A percentile compares a stretch with the other conserved stretches of the same genome.
These are phyloP conservation scores for Drosophila pseudoobscura DNA, from an alignment of 1,140 invertebrate species.

Conservation along the genomic window DNA sequence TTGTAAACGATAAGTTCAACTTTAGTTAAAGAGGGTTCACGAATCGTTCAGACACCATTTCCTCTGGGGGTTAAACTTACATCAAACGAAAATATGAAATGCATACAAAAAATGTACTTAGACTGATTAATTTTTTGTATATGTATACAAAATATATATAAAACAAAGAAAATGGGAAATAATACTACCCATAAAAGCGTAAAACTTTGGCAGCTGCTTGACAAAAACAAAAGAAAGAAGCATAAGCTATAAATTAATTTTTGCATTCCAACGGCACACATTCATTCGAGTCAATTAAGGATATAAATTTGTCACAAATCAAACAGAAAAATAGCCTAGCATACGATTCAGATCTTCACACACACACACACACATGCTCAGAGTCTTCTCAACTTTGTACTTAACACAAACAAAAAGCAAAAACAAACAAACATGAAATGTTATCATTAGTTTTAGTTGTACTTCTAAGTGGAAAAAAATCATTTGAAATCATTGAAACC, in stretches of 20 bases:
- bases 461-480: conserved; percentile 65
- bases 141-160: conserved; percentile 52
- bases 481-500: conserved; percentile 47
- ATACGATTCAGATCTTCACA: conserved; percentile 1
- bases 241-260: conserved; percentile 30
- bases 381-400: conserved; percentile 64
- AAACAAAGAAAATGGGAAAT: conserved; percentile 27
- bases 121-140: conserved; percentile 82
- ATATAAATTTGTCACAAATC: conserved; percentile 27
- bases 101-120: conserved; percentile 68
- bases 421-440: conserved; percentile 47
- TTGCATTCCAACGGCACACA: conserved; percentile 36
- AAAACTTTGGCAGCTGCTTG: conserved; percentile 35
- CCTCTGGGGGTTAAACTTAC: conserved; percentile 21
- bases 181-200: conserved; percentile 28
- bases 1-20: conserved; percentile 49
- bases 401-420: conserved; percentile 16
- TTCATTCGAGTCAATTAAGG: conserved; percentile 69
- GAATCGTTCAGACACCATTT: conserved; percentile 39
- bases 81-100: conserved; percentile 8
- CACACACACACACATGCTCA: conserved; percentile 46
- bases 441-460: conserved; percentile 80
- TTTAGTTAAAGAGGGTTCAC: conserved; percentile 47
- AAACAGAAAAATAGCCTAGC: conserved; percentile 42
- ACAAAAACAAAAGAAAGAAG: conserved; percentile 12